These are phyloP conservation scores for Synergus itoensis DNA, from an alignment of 2,888 invertebrate species.

Conservation along the genomic window DNA sequence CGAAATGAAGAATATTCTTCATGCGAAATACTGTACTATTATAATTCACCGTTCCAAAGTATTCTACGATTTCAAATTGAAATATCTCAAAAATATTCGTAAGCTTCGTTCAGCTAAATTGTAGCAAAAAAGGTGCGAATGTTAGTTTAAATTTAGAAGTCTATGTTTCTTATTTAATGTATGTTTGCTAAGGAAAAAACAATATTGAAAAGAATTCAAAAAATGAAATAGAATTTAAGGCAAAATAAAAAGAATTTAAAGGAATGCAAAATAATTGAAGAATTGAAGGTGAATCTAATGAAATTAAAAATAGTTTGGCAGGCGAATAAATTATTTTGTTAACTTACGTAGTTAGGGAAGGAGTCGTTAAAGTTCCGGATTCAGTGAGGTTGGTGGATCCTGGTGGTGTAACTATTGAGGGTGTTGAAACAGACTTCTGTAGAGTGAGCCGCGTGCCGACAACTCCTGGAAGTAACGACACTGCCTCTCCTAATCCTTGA, in stretches of 20 bases:
- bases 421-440: conserved; percentile 94
- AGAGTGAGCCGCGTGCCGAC: conserved; percentile 85
- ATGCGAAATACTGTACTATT: not conserved
- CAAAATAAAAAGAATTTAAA: too few relatives aligned
- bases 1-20: too few relatives aligned
- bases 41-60: not conserved
- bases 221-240: too few relatives aligned
- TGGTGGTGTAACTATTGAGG: conserved; percentile 89
- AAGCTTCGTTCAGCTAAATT: too few relatives aligned
- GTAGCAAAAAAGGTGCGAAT: too few relatives aligned
- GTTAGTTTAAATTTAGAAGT: too few relatives aligned
- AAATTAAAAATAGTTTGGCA: not conserved
- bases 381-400: conserved; percentile 82
- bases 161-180: too few relatives aligned
- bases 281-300: not conserved
- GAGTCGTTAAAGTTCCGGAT: conserved; percentile 77
- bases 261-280: too few relatives aligned
- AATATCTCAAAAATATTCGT: too few relatives aligned
- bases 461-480: conserved; percentile 77
- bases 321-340: conserved; percentile 32
- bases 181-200: too few relatives aligned
- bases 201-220: too few relatives aligned
- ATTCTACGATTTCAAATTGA: not conserved
- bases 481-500: conserved; percentile 78
- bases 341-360: conserved; percentile 82